A percentile compares a stretch with the other conserved stretches of the same genome.
Evolutionary conservation across 53 echinoderm and acorn worm genomes (phyloP).

Genomic region (Echinarachnius parma): DNA sequence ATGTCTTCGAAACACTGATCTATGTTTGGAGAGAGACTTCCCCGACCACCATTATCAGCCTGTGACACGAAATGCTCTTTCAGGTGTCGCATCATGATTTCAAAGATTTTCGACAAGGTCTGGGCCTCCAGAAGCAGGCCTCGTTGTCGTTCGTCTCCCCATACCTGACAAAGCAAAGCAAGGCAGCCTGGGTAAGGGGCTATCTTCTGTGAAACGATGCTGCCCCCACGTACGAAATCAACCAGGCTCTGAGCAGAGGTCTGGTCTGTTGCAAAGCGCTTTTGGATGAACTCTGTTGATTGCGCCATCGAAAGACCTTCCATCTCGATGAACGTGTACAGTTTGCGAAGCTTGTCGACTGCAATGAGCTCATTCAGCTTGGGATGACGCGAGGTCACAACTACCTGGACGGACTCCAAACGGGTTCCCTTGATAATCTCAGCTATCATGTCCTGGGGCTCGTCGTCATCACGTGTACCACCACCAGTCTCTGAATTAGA

Average conservation of each 20-base stretch:
- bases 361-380: slow-evolving; percentile 1
- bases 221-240: background rate
- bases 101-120: slow-evolving; percentile 6
- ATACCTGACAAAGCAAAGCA: slow-evolving; percentile 14
- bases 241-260: background rate
- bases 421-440: background rate
- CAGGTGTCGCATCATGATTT: slow-evolving; percentile 8
- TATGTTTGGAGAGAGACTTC: background rate
- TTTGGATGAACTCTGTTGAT: background rate
- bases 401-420: slow-evolving; percentile 13
- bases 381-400: slow-evolving; percentile 4
- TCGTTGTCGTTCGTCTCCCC: slow-evolving; percentile 16
- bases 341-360: background rate
- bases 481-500: too few relatives aligned
- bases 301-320: slow-evolving; percentile 2
- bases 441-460: background rate
- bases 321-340: background rate
- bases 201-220: slow-evolving; percentile 8
- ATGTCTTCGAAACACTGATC: slow-evolving; percentile 18
- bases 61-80: slow-evolving; percentile 7
- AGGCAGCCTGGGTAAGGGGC: background rate
- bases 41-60: background rate
- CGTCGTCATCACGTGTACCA: background rate
- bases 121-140: background rate
- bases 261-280: background rate